Conservation (phyloP, 2,888 invertebrate genomes). For the Cryptus armator region DNA sequence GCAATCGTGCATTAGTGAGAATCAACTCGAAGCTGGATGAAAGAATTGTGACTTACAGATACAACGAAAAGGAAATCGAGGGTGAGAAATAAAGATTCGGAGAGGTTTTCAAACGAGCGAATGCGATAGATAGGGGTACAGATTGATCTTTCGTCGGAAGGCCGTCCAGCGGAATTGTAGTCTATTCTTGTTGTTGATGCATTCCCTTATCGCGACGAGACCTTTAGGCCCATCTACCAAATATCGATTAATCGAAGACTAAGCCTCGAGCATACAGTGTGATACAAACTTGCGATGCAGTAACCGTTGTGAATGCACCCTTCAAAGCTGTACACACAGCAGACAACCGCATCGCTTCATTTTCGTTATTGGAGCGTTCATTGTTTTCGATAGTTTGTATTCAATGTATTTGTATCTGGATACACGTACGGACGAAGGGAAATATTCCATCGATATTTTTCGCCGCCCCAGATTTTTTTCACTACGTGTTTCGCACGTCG, state of each 20-base stretch:
- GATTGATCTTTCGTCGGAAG: slow-evolving; percentile 14
- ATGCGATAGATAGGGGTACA: background rate
- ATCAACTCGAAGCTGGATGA: too few relatives aligned
- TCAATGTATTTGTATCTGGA: background rate
- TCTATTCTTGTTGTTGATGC: slow-evolving; percentile 46
- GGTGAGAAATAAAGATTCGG: too few relatives aligned
- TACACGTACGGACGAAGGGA: too few relatives aligned
- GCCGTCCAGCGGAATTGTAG: slow-evolving; percentile 24
- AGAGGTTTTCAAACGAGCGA: too few relatives aligned
- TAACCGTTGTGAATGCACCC: slow-evolving; percentile 5
- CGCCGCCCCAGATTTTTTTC: slow-evolving; percentile 7
- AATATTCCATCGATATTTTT: slow-evolving; percentile 5
- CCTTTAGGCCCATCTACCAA: slow-evolving; percentile 16
- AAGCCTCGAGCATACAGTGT: background rate
- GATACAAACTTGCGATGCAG: background rate
- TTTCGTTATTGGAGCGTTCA: background rate
- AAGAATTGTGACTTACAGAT: too few relatives aligned
- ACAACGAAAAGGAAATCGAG: too few relatives aligned
- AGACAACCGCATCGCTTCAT: background rate
- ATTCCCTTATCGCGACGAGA: slow-evolving; percentile 31
- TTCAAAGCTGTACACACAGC: background rate
- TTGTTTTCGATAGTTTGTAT: slow-evolving; percentile 19
- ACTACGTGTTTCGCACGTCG: too few relatives aligned
- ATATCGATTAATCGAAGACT: slow-evolving; percentile 34
- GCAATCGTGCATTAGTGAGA: too few relatives aligned